phyloP scores from a whole-genome alignment of 2,888 invertebrate genomes.

The Eupithecia dodoneata region DNA sequence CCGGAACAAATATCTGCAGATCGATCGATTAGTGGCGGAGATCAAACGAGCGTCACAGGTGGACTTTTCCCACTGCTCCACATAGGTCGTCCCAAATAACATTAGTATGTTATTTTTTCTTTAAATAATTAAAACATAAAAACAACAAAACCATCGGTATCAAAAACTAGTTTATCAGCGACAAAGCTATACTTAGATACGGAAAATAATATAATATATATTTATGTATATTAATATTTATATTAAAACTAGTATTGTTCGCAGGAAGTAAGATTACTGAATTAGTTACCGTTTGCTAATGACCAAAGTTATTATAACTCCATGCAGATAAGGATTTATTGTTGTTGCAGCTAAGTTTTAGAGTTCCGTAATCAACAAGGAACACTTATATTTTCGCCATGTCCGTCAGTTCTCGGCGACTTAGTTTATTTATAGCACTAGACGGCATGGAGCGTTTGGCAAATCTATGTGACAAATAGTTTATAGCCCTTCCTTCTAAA shows the following conservation, averaged over 20 bases:
- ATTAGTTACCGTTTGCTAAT: conserved; percentile 11
- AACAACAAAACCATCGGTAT: not conserved
- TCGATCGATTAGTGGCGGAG: no score
- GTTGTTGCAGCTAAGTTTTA: not conserved
- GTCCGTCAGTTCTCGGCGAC: no score
- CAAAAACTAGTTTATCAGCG: not conserved
- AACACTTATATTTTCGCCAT: not conserved
- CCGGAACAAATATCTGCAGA: no score
- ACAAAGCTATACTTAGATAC: not conserved
- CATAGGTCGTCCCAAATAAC: no score
- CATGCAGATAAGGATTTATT: not conserved
- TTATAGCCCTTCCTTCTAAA: no score
- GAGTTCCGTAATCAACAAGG: not conserved
- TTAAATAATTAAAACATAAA: not conserved
- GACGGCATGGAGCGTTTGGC: no score
- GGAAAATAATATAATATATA: not conserved
- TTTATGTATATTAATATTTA: not conserved
- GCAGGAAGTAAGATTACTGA: conserved; percentile 32
- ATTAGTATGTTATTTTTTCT: not conserved
- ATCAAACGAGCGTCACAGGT: no score
- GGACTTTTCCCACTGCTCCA: no score
- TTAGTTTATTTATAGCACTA: no score
- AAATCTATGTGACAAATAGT: no score
- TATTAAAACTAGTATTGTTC: not conserved
- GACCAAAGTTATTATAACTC: not conserved